Conservation (phyloP, 2,888 invertebrate species). For the Lymantria monacha region DNA sequence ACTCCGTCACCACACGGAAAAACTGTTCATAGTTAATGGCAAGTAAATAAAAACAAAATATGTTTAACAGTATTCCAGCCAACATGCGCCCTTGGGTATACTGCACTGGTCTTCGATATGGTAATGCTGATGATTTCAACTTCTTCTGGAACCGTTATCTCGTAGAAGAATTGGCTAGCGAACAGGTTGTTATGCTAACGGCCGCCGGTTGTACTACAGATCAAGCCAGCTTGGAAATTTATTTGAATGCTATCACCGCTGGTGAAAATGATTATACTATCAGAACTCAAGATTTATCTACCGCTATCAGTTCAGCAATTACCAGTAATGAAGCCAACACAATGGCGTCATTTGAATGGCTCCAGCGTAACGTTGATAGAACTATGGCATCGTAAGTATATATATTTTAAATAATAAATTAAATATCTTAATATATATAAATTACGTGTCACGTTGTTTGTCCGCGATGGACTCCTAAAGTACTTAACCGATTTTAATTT, state of each 20-base stretch:
- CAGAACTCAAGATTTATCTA: slow-evolving; percentile 66
- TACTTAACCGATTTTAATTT: no score
- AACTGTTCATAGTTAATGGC: no score
- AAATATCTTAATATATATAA: background rate
- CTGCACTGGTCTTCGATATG: slow-evolving; percentile 86
- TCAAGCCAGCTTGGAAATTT: slow-evolving; percentile 49
- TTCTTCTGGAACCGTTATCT: slow-evolving; percentile 84
- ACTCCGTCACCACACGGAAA: no score
- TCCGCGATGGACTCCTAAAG: no score
- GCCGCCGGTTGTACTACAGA: slow-evolving; percentile 87
- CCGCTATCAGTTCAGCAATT: slow-evolving; percentile 74
- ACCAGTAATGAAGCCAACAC: slow-evolving; percentile 80
- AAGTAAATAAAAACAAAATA: background rate
- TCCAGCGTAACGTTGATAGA: slow-evolving; percentile 52
- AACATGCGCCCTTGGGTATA: slow-evolving; percentile 87
- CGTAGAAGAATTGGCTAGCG: slow-evolving; percentile 83
- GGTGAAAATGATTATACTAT: slow-evolving; percentile 37
- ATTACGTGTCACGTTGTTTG: no score
- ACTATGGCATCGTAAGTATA: slow-evolving; percentile 20
- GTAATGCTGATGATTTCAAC: slow-evolving; percentile 84
- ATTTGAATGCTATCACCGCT: slow-evolving; percentile 51
- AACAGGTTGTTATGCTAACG: slow-evolving; percentile 84
- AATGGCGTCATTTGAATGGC: slow-evolving; percentile 77
- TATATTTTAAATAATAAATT: background rate
- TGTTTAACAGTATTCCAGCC: slow-evolving; percentile 47